Base-by-base conservation (phyloP, 35 echinoderm and acorn worm genomes). In the Chiridota heheva region DNA sequence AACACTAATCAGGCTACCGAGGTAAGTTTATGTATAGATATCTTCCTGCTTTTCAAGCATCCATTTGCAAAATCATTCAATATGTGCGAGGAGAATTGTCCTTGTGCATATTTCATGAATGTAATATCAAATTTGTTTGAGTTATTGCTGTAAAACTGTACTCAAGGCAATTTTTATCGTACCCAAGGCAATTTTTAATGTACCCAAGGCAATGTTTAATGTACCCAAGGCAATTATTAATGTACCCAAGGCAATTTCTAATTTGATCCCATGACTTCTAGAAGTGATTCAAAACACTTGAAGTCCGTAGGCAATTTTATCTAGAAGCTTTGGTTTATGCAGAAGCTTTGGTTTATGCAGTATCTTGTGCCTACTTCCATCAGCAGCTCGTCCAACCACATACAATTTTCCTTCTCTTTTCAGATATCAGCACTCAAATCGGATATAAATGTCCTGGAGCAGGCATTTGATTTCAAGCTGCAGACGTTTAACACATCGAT, bases 341-440 rank as follows among this genome's bases (percentile, higher is more conserved):
- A n/a, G n/a, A n/a, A n/a, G n/a, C n/a, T n/a, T n/a, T n/a, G n/a
- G n/a, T n/a, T n/a, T n/a, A n/a, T n/a, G n/a, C n/a, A n/a, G n/a
- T n/a, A n/a, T n/a, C n/a, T n/a, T n/a, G n/a, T n/a, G n/a, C n/a
- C n/a, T n/a, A n/a, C n/a, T n/a, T n/a, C n/a, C n/a, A n/a, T n/a
- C n/a, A n/a, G n/a, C 62, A 13, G 2, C 15, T 32, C 16, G 20
- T 65, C 29, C 13, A 65, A 20, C 62, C 62, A 20, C 16, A 13
- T 65, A 13, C 22, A 53, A 13, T 13, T 30, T 24, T 20, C 29
- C 18, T 13, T 12, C 32, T 32, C 62, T 65, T 28, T 61, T 10
- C 75, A 78, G 75, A 78, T 78, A 28, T n/a, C 30, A 4, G 18
- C 20, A 29, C 6, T 78, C 17, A 33, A 34, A 15, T 78, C 75